Percentiles rank a stretch among this genome's conserved stretches.
phyloP scores from a whole-genome alignment of 2,797 vertebrate species.

The Microcaecilia unicolor region DNA sequence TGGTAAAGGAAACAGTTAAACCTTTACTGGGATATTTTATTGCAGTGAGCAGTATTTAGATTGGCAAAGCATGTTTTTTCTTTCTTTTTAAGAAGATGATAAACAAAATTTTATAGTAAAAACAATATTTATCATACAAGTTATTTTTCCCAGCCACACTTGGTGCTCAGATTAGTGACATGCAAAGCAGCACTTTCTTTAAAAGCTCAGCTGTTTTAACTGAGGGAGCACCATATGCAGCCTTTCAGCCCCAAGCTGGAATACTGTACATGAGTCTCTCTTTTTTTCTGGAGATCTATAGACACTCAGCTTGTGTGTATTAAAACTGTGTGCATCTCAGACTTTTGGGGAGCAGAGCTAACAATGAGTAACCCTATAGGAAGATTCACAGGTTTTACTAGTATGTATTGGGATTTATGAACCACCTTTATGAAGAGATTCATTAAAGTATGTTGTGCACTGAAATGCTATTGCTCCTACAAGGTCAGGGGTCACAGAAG shows the following conservation, averaged over 20 bases:
- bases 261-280: constrained; percentile 48
- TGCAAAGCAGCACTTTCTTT: constrained; percentile 50
- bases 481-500: constrained; percentile 27
- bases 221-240: constrained; percentile 55
- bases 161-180: constrained; percentile 44
- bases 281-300: constrained; percentile 57
- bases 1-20: constrained; percentile 5
- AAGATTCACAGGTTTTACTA: too few species aligned
- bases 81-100: constrained; percentile 4
- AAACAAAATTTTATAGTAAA: constrained; percentile 26
- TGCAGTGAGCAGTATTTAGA: constrained; percentile 9
- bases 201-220: constrained; percentile 55
- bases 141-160: constrained; percentile 22
- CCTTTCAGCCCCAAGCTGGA: constrained; percentile 49
- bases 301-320: constrained; percentile 49
- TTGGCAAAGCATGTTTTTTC: constrained; percentile 33
- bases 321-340: constrained; percentile 48
- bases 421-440: too few species aligned
- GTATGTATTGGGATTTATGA: too few species aligned
- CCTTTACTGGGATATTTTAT: constrained; percentile 7
- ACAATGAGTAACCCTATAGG: too few species aligned
- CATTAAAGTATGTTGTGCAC: too few species aligned
- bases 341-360: constrained; percentile 44
- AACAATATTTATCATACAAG: constrained; percentile 14
- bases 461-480: too few species aligned